Base-by-base conservation (phyloP, 1,140 invertebrate genomes). In the Hirudo medicinalis region DNA sequence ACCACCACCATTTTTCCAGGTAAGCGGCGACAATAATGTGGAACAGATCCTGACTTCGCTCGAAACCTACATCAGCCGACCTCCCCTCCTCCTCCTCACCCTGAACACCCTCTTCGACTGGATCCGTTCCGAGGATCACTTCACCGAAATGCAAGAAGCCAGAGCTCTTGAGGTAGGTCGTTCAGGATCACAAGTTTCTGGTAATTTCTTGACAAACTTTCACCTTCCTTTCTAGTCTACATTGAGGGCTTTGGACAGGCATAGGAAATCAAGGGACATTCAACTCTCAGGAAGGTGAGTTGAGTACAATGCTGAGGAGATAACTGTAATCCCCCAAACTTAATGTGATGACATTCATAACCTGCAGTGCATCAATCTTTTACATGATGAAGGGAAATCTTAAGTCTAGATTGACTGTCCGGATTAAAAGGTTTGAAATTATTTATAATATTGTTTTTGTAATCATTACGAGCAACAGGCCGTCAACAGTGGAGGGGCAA, bases 61-160 rank as follows among this genome's bases (percentile, higher is more conserved):
- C 20, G 78, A 83, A 74, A 86, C 87, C 6, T 92, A 91, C 75
- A 86, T 90, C 78, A 88, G 92, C 76, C 83, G 91, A 74, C 87
- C 89, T 0, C 87, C 88, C 49, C 85, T 94, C 73, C 80, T 97
- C 54, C 83, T 89, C 79, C 87, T 89, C 78, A 89, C 94, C 32
- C 83, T 97, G 9, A 96, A 94, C 80, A 91, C 94, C 80, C 82
- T 97, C 19, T 96, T 94, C 79, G 91, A 94, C 78, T 83, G 92
- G 27, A 92, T 96, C 78, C 76, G 76, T 36, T 75, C 75, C 72
- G 75, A 72, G 75, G 76, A 67, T 74, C 78, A 55, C 55, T 72
- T 60, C 73, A 76, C 71, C 72, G 78, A 73, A 72, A 78, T 73
- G 32, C 63, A 55, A 76, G 22, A 63, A 32, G 57, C 57, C 57